phyloP scores from a whole-genome alignment of 2,888 invertebrate species.

The Eristalis pertinax region DNA sequence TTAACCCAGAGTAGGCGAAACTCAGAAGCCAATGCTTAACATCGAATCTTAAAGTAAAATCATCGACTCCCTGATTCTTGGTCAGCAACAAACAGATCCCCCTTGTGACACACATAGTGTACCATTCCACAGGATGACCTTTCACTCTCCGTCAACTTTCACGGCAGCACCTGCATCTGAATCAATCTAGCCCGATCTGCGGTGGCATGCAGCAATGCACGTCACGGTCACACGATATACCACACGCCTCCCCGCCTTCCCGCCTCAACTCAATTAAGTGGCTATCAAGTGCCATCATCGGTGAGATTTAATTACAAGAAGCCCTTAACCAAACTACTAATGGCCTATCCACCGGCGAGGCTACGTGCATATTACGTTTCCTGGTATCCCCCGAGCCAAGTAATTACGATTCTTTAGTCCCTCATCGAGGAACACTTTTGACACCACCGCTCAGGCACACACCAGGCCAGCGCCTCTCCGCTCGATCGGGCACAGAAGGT shows the following conservation, averaged over 20 bases:
- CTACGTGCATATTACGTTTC: conserved; percentile 25
- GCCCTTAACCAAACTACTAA: conserved; percentile 53
- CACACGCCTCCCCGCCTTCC: background rate
- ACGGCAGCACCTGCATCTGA: too few species aligned
- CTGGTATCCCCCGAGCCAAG: conserved; percentile 45
- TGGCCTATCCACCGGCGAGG: background rate
- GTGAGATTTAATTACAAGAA: conserved; percentile 65
- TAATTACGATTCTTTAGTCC: conserved; percentile 67
- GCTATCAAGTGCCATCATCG: conserved; percentile 47
- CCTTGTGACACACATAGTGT: too few species aligned
- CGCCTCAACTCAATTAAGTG: conserved; percentile 53
- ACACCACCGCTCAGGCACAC: conserved; percentile 53
- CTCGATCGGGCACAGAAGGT: background rate
- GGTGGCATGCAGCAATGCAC: too few species aligned
- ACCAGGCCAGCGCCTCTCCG: conserved; percentile 13
- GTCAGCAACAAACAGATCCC: too few species aligned
- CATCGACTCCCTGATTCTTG: too few species aligned
- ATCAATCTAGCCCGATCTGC: background rate
- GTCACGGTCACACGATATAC: background rate
- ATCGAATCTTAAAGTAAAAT: too few species aligned
- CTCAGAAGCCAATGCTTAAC: too few species aligned
- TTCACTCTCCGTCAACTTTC: too few species aligned
- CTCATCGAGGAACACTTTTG: conserved; percentile 62
- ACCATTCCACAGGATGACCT: too few species aligned
- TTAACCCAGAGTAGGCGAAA: too few species aligned